phyloP scores from a whole-genome alignment of 1,140 invertebrate species.

The Nixonia krombeini region DNA sequence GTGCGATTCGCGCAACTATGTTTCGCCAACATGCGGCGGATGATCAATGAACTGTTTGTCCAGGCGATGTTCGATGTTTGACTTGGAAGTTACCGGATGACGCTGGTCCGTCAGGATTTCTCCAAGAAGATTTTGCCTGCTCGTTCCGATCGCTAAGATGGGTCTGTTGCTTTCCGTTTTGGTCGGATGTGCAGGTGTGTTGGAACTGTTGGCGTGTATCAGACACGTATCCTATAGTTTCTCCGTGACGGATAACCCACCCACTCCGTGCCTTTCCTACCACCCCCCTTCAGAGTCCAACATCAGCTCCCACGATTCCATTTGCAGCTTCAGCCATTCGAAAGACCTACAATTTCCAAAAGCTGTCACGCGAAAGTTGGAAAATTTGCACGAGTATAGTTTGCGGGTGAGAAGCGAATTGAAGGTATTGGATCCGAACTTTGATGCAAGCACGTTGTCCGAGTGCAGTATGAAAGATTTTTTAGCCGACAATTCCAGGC shows the following conservation, averaged over 20 bases:
- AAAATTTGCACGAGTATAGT: conserved; percentile 67
- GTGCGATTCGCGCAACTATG: no score
- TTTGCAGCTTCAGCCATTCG: conserved; percentile 60
- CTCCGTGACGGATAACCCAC: conserved; percentile 44
- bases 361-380: conserved; percentile 57
- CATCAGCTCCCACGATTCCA: conserved; percentile 57
- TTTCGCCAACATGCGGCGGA: no score
- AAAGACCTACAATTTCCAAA: conserved; percentile 45
- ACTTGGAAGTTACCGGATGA: no score
- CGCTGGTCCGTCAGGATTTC: not conserved
- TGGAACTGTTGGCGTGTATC: conserved; percentile 77
- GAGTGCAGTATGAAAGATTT: conserved; percentile 56
- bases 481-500: conserved; percentile 16
- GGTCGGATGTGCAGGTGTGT: conserved; percentile 79
- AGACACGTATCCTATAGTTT: conserved; percentile 72
- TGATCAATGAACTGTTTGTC: no score
- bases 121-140: no score
- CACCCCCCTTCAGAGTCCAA: conserved; percentile 54
- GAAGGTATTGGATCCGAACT: conserved; percentile 50
- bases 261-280: conserved; percentile 61
- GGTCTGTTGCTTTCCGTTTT: conserved; percentile 80
- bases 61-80: no score
- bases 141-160: conserved; percentile 66
- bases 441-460: conserved; percentile 50
- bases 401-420: conserved; percentile 58